Percentiles rank a stretch among this genome's conserved stretches.
phyloP scores from a whole-genome alignment of 2,113 vertebrate species.

The Agelaius tricolor region DNA sequence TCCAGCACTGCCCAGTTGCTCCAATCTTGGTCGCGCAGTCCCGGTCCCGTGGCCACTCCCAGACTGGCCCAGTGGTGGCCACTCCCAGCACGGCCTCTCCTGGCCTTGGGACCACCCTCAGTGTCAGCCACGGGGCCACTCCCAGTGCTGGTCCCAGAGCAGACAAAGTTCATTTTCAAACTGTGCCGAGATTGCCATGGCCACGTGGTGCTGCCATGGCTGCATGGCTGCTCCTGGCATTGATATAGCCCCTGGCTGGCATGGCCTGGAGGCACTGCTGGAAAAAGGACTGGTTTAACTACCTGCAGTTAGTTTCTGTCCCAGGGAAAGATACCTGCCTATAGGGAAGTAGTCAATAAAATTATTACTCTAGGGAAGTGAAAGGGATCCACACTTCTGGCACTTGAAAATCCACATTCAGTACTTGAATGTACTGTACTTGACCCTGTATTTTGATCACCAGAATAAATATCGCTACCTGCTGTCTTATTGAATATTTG shows the following conservation, averaged over 20 bases:
- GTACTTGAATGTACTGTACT: not conserved
- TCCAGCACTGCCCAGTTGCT: not conserved
- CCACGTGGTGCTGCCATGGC: not conserved
- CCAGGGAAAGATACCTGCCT: not conserved
- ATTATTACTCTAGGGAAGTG: not conserved
- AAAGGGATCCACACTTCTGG: not conserved
- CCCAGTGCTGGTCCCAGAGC: not conserved
- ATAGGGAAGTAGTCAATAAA: not conserved
- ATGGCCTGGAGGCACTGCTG: not conserved
- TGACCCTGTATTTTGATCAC: not conserved
- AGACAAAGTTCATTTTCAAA: not conserved
- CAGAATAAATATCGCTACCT: not conserved
- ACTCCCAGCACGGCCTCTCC: not conserved
- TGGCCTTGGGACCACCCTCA: not conserved
- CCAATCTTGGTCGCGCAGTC: not conserved
- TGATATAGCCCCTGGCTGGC: not conserved
- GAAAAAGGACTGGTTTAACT: not conserved
- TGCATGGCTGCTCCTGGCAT: not conserved
- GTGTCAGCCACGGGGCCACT: too few species aligned
- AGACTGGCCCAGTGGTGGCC: too few species aligned
- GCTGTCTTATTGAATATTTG: not conserved
- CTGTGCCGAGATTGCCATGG: too few species aligned
- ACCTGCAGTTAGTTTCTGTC: not conserved
- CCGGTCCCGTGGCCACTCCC: rapidly evolving
- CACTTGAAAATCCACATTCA: not conserved